phyloP scores from a whole-genome alignment of 2,888 invertebrate genomes.

The Loripinus fragilis region DNA sequence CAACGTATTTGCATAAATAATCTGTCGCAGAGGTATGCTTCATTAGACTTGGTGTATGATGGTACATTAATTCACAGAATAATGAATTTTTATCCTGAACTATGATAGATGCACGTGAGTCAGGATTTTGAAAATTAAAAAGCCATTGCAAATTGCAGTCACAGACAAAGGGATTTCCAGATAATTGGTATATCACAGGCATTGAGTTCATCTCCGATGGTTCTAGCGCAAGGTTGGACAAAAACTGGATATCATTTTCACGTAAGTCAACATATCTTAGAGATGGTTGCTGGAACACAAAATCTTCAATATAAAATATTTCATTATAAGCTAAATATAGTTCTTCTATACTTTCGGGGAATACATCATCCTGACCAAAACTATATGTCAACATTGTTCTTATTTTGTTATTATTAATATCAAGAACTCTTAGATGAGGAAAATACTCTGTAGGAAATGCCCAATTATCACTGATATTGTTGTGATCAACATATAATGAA shows the following conservation, averaged over 20 bases:
- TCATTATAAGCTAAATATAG: neutral
- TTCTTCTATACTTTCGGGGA: neutral
- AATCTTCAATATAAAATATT: neutral
- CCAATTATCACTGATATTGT: neutral
- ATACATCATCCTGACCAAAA: neutral
- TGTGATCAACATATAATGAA: neutral
- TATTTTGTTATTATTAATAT: neutral
- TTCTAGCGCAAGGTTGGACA: neutral
- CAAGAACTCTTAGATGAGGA: neutral
- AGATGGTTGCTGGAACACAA: neutral
- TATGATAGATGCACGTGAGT: no score
- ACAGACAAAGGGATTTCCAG: conserved; percentile 1
- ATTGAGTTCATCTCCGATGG: neutral
- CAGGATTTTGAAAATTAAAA: neutral
- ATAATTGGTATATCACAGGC: neutral
- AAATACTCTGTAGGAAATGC: neutral
- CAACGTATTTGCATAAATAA: neutral
- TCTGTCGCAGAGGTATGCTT: neutral
- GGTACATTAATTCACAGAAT: no score
- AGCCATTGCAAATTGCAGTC: conserved; percentile 12
- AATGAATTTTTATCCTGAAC: no score
- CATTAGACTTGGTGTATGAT: neutral
- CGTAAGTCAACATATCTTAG: neutral
- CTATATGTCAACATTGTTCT: neutral
- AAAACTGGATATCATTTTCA: neutral